Conservation (phyloP, 2,797 vertebrate genomes). For the Mionectes olivaceus region DNA sequence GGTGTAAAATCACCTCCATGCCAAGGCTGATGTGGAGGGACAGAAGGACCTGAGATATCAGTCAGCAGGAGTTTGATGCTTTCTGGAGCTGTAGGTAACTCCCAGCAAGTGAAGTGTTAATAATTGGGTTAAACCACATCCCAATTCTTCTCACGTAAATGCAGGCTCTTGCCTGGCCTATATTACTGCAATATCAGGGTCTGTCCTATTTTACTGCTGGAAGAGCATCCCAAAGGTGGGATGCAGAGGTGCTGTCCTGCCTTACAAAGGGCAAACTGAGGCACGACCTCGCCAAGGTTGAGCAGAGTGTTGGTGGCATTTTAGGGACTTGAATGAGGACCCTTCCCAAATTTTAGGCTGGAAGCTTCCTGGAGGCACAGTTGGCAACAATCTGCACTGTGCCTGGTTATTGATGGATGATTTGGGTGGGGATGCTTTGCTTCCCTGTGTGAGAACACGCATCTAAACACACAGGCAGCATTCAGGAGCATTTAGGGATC, state of each 20-base stretch:
- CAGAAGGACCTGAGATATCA: not conserved
- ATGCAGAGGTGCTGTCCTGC: not conserved
- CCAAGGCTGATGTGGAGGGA: not conserved
- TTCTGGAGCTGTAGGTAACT: not conserved
- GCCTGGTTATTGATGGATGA: fast-evolving
- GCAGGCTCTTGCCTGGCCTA: slow-evolving; percentile 7
- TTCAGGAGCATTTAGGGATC: not conserved
- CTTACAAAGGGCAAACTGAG: not conserved
- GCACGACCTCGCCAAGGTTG: not conserved
- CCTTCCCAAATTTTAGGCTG: not conserved
- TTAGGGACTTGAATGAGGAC: not conserved
- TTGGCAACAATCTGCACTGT: fast-evolving
- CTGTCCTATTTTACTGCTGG: not conserved
- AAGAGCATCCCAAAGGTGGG: not conserved
- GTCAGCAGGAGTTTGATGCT: not conserved
- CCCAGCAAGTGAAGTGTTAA: not conserved
- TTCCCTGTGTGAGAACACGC: fast-evolving
- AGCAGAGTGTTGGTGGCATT: not conserved
- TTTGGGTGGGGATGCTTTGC: not conserved
- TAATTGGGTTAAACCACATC: slow-evolving; percentile 5
- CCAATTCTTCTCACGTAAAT: not conserved
- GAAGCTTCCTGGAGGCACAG: fast-evolving
- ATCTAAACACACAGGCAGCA: not conserved
- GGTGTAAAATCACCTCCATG: not conserved
- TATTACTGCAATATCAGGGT: not conserved